Evolutionary conservation across 2,888 invertebrate species (phyloP), one percentile per base, ranked within the genome.

Genomic region (Dendrolimus pini): DNA sequence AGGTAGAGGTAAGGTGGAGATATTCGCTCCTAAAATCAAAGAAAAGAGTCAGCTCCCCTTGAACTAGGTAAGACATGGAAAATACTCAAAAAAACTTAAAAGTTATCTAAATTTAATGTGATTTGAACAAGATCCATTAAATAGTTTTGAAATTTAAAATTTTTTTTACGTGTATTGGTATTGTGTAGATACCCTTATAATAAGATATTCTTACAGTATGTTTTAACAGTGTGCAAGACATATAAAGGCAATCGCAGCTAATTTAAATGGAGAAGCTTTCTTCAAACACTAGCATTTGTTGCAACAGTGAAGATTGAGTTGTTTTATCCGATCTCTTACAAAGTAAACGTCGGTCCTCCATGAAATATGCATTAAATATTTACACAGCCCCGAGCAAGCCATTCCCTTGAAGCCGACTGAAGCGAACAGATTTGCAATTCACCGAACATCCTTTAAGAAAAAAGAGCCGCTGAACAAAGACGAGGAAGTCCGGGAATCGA

Each of bases 291-390:
- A 68, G 65, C 61, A 66, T 47, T 47, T 47, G 47, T 47, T 47
- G 47, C 47, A 47, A 47, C 12, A 47, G 70, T 77, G 71, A 74
- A 71, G 68, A 74, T 64, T 69, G 72, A 76, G 77, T 80, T 82
- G 82, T 82, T 83, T 75, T 74, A 77, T 77, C 74, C 74, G 80
- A 83, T 85, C 77, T 82, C 75, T 83, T 83, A 79, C 82, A 85
- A 83, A 84, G 83, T 79, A 85, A 87, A 83, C 76, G 80, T 75
- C 75, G 75, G 76, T 68, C 76, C 70, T 73, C 82, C 83, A 87
- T 89, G 88, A 88, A 89, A 89, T 88, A 88, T 88, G 85, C 86
- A 88, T 89, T 83, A 84, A 88, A 88, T 89, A 88, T 89, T 89
- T 88, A 85, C 86, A 77, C 82, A 85, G 83, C 78, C 81, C 79